Percentiles rank a stretch among this genome's conserved stretches.
These are phyloP conservation scores for Nestor notabilis DNA, from an alignment of 2,113 vertebrate genomes.

Conservation along the genomic window DNA sequence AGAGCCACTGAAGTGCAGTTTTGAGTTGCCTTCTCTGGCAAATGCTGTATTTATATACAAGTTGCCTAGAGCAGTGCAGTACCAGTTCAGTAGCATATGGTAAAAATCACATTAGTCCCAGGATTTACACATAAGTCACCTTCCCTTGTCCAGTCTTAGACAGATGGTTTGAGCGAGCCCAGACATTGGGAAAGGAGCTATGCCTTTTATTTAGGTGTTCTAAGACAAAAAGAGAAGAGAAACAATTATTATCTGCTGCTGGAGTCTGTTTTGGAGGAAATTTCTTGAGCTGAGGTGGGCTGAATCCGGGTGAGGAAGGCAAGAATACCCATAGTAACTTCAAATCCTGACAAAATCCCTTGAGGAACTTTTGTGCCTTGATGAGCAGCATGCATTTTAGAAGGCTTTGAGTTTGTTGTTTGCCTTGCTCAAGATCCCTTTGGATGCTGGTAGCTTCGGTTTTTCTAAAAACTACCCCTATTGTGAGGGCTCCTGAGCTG, in stretches of 20 bases:
- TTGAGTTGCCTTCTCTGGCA: neutral
- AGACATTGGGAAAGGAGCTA: neutral
- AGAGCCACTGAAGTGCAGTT: neutral
- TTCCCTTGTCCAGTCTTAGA: neutral
- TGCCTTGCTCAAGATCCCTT: constrained; percentile 22
- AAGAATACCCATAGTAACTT: neutral
- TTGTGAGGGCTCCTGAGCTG: constrained; percentile 15
- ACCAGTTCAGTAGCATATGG: neutral
- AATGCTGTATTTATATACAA: neutral
- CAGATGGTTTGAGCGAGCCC: neutral
- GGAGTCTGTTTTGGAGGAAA: neutral
- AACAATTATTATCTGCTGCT: neutral
- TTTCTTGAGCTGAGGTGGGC: neutral
- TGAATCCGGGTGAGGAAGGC: neutral
- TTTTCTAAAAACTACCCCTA: constrained; percentile 41
- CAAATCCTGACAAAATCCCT: constrained; percentile 25
- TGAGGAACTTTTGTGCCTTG: neutral
- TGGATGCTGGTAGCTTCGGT: neutral
- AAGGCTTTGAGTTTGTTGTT: neutral
- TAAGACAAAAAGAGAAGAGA: neutral
- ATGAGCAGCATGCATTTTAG: neutral
- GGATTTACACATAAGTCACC: neutral
- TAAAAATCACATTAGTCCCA: neutral
- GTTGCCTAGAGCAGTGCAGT: neutral
- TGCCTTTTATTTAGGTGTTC: neutral